Percentiles rank a stretch among this genome's conserved stretches.
Evolutionary conservation across 1,140 invertebrate species (phyloP).

Genomic region (Mercenaria mercenaria): DNA sequence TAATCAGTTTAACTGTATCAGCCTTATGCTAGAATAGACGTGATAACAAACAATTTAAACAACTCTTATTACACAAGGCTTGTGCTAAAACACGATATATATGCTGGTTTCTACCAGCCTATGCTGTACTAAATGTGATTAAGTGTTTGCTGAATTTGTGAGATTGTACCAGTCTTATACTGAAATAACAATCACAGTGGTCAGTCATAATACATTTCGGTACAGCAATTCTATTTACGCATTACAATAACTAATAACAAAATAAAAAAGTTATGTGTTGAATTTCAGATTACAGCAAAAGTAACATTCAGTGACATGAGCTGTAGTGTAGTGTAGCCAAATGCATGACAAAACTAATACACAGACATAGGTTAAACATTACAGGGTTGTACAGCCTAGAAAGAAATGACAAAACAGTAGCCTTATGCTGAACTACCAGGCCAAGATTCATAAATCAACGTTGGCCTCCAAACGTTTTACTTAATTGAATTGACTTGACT

Average conservation of each 20-base stretch:
- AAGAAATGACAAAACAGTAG: not conserved
- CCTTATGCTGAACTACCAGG: not conserved
- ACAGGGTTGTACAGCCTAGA: not conserved
- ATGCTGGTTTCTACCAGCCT: not conserved
- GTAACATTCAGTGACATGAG: not conserved
- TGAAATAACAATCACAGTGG: not conserved
- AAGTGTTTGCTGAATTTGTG: not conserved
- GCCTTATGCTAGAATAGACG: not conserved
- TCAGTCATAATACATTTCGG: too few relatives aligned
- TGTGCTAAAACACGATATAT: not conserved
- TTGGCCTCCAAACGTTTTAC: too few relatives aligned
- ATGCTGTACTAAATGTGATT: not conserved
- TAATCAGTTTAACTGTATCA: not conserved
- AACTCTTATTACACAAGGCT: not conserved
- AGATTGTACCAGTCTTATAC: not conserved
- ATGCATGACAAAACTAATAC: not conserved
- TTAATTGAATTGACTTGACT: too few relatives aligned
- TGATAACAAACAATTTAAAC: not conserved
- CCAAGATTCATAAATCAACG: too few relatives aligned
- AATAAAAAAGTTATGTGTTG: too few relatives aligned
- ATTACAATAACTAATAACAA: too few relatives aligned
- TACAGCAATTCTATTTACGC: too few relatives aligned
- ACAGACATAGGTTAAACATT: not conserved
- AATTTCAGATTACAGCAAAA: too few relatives aligned
- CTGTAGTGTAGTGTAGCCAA: not conserved